Percentiles rank a stretch among this genome's conserved stretches.
Evolutionary conservation across 2,113 vertebrate species (phyloP).

Genomic region (Ptilorrhoa leucosticta): DNA sequence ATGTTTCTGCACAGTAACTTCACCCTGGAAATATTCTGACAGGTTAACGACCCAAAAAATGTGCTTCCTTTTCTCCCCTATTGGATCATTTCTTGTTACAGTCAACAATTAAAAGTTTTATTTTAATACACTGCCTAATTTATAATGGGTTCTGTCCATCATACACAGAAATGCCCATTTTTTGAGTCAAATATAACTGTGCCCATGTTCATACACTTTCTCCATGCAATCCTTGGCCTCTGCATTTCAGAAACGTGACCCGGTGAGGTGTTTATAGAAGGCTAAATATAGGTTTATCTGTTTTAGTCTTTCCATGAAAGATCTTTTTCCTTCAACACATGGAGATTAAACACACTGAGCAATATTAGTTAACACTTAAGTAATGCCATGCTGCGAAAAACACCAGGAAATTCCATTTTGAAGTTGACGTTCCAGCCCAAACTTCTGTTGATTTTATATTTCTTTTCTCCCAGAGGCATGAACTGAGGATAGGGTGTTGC

Average conservation of each 20-base stretch:
- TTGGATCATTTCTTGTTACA: not conserved
- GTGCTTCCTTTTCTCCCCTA: not conserved
- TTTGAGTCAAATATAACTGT: not conserved
- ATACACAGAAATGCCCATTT: not conserved
- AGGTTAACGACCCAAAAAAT: not conserved
- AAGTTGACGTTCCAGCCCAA: not conserved
- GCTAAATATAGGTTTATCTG: constrained; percentile 61
- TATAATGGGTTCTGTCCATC: not conserved
- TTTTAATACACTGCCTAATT: not conserved
- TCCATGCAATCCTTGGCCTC: not conserved
- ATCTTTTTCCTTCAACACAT: constrained; percentile 56
- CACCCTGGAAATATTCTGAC: not conserved
- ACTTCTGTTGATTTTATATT: constrained; percentile 1
- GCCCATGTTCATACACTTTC: not conserved
- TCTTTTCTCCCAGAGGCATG: not conserved
- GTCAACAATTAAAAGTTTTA: not conserved
- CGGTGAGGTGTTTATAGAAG: constrained; percentile 50
- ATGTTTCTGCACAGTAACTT: not conserved
- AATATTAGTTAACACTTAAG: constrained; percentile 49
- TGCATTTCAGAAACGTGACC: constrained; percentile 30
- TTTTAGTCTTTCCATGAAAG: constrained; percentile 57
- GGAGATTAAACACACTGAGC: constrained; percentile 20
- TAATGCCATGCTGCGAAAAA: not conserved
- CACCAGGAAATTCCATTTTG: constrained; percentile 33
- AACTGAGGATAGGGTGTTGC: not conserved